Evolutionary conservation across 2,797 vertebrate species (phyloP).

Genomic region (Acanthurus leucopareius): DNA sequence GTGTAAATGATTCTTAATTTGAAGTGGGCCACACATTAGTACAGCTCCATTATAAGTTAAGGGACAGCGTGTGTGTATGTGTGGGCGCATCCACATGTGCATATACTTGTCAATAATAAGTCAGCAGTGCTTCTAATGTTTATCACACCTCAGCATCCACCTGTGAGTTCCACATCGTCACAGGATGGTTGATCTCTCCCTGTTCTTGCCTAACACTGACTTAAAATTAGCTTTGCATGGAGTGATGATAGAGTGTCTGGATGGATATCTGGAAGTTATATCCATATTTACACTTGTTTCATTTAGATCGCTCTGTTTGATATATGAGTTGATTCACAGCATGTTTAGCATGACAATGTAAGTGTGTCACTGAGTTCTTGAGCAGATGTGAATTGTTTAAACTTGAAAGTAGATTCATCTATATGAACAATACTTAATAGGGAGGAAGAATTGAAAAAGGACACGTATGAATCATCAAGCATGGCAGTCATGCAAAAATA

Average conservation of each 20-base stretch:
- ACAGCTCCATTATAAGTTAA: not conserved
- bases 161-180: not conserved
- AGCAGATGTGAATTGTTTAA: not conserved
- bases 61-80: not conserved
- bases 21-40: not conserved
- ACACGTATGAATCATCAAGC: not conserved
- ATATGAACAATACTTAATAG: not conserved
- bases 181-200: slow-evolving; percentile 13
- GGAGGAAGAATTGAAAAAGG: not conserved
- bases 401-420: not conserved
- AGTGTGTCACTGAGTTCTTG: too few species aligned
- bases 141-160: slow-evolving; percentile 7
- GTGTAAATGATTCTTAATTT: not conserved
- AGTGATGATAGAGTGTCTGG: slow-evolving; percentile 1
- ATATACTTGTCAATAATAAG: slow-evolving; percentile 11
- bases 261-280: not conserved
- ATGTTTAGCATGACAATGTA: not conserved
- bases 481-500: not conserved
- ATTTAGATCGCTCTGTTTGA: not conserved
- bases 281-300: not conserved
- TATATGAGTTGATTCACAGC: not conserved
- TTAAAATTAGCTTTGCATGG: not conserved
- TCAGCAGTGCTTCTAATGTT: not conserved
- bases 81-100: not conserved
- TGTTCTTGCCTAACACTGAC: slow-evolving; percentile 5